Evolutionary conservation across 2,797 vertebrate genomes (phyloP).

Genomic region (Phataginus tricuspis): DNA sequence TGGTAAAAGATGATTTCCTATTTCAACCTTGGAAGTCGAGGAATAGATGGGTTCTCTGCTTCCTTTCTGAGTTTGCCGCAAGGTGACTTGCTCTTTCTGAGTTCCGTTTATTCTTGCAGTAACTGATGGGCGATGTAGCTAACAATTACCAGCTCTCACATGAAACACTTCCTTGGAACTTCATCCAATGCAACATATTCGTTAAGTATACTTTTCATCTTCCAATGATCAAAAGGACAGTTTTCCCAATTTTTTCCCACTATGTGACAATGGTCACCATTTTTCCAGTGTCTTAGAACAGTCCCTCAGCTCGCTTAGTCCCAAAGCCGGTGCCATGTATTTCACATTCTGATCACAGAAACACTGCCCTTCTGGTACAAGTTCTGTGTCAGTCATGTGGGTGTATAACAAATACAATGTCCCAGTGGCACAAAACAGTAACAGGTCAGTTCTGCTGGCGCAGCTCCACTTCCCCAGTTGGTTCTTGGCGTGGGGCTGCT

Average conservation of each 20-base stretch:
- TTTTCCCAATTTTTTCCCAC: neutral
- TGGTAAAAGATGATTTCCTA: neutral
- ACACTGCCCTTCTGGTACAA: no score
- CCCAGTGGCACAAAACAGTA: neutral
- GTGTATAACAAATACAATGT: neutral
- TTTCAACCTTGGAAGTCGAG: no score
- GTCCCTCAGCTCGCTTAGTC: no score
- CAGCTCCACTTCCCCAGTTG: no score
- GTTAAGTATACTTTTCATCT: neutral
- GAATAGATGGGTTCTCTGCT: neutral
- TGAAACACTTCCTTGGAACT: neutral
- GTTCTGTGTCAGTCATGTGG: neutral
- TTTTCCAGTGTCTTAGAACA: no score
- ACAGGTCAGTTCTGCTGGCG: neutral
- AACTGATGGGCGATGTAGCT: fast-evolving
- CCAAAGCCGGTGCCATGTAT: neutral
- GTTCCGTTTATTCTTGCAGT: no score
- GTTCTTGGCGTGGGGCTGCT: neutral
- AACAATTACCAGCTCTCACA: no score
- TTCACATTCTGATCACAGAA: neutral
- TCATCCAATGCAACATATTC: no score
- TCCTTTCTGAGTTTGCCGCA: neutral
- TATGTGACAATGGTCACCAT: fast-evolving
- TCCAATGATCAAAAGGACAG: neutral
- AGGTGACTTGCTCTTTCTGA: no score